Evolutionary conservation across 1,140 invertebrate species (phyloP), one percentile per base, ranked within the genome.

Genomic region (Drosophila elegans): DNA sequence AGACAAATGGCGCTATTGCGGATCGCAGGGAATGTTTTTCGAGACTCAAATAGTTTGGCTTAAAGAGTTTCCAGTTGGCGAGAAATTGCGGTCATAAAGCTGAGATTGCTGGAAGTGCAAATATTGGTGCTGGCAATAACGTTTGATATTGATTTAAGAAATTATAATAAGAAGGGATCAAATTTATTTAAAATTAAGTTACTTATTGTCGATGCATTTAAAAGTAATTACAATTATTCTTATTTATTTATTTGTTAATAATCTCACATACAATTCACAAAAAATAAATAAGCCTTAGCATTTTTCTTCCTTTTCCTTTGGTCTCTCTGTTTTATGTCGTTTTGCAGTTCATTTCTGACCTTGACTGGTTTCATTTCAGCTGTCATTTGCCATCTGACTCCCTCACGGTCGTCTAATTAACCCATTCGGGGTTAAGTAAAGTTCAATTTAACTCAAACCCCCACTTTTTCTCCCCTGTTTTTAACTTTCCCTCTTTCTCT

Each of bases 331-430:
- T 60, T 29, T 10, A 5, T 5, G 4, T 11, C 10, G 12, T 57
- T 34, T 36, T 46, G 36, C n/a, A 16, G 25, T 25, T 25, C 27
- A 66, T 27, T 12, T 27, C 10, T 71, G 66, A 72, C 68, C 68
- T 72, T 72, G 68, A 49, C 68, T 71, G 64, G 49, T 71, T 48
- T 54, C 63, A 69, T 29, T 48, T 36, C 29, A 56, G 51, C 11
- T 63, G 78, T 59, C 72, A 62, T 53, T 52, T 73, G 63, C 49
- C 64, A 56, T 53, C 75, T 64, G 80, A 75, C 74, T 77, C 56
- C 62, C 45, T 52, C 64, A 76, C 83, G 63, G 71, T 36, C 71
- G 59, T 62, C 79, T 83, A 88, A 88, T 89, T 88, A 88, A 89
- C 84, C 72, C 83, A 55, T 60, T 68, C 67, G 57, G 16, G 77